Percentiles rank a stretch among this genome's conserved stretches.
These are phyloP conservation scores for Bovichtus variegatus DNA, from an alignment of 2,797 vertebrate genomes.

Conservation along the genomic window DNA sequence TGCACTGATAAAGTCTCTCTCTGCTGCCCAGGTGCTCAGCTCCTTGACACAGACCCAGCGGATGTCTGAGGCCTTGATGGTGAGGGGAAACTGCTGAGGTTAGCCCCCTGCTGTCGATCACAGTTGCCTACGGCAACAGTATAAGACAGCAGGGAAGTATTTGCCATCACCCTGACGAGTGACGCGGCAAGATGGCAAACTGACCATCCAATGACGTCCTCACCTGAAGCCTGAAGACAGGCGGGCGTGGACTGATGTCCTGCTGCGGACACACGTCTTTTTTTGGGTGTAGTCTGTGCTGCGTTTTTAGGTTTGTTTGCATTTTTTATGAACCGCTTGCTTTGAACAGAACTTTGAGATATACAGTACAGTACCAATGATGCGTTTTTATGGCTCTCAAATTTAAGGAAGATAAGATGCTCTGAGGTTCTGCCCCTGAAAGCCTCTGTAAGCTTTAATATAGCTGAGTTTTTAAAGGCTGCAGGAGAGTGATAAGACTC, in stretches of 20 bases:
- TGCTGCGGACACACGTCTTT: constrained; percentile 45
- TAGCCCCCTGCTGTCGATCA: constrained; percentile 83
- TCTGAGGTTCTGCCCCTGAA: constrained; percentile 42
- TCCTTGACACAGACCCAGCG: constrained; percentile 85
- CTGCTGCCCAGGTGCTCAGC: constrained; percentile 82
- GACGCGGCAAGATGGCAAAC: constrained; percentile 68
- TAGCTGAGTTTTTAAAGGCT: constrained; percentile 52
- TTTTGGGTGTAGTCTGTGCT: neutral
- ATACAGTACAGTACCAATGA: constrained; percentile 8
- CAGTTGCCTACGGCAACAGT: constrained; percentile 53
- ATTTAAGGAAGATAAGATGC: constrained; percentile 34
- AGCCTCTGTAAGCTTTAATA: constrained; percentile 48
- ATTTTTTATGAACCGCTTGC: neutral
- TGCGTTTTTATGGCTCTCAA: constrained; percentile 31
- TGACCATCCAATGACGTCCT: constrained; percentile 84
- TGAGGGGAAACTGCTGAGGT: constrained; percentile 89
- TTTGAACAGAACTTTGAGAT: constrained; percentile 25
- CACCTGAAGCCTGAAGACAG: constrained; percentile 82
- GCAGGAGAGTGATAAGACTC: constrained; percentile 58
- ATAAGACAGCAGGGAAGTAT: constrained; percentile 66
- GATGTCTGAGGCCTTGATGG: constrained; percentile 71
- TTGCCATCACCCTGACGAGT: constrained; percentile 25
- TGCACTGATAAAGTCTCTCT: neutral
- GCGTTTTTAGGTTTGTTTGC: constrained; percentile 29
- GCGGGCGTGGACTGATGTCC: constrained; percentile 82